A percentile compares a stretch with the other conserved stretches of the same genome.
Conservation (phyloP, 2,113 vertebrate species). For the Engraulis encrasicolus region DNA sequence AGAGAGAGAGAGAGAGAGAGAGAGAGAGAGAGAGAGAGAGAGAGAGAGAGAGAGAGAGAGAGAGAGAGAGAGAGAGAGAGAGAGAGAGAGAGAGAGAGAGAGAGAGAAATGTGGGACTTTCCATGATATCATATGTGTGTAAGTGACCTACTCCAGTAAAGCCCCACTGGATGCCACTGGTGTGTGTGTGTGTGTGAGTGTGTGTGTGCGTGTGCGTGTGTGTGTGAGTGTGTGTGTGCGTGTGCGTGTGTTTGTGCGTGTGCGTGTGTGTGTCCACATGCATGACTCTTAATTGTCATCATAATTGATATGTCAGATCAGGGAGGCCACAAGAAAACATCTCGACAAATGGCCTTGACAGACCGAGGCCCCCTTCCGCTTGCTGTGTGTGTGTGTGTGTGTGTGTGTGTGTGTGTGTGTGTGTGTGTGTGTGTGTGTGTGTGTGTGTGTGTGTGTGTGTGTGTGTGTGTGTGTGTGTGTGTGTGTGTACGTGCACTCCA, state of each 20-base stretch:
- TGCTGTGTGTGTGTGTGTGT: neutral
- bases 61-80: neutral
- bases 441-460: neutral
- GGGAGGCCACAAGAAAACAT: conserved; percentile 61
- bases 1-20: neutral
- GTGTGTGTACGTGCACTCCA: neutral
- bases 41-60: neutral
- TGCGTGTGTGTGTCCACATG: neutral
- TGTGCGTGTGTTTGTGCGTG: neutral
- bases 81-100: neutral
- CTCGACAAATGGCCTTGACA: conserved; percentile 60
- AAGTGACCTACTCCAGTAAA: neutral
- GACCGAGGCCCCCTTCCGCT: conserved; percentile 32
- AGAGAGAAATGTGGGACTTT: neutral
- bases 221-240: neutral
- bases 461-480: neutral
- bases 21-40: neutral
- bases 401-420: neutral
- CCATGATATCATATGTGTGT: conserved; percentile 4
- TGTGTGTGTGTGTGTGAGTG: neutral
- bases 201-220: neutral
- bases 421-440: neutral
- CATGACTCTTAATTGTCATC: conserved; percentile 50
- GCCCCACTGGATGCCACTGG: too few species aligned
- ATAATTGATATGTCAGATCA: conserved; percentile 70